These are phyloP conservation scores for Setophaga kirtlandii DNA, from an alignment of 2,113 vertebrate genomes.

Conservation along the genomic window DNA sequence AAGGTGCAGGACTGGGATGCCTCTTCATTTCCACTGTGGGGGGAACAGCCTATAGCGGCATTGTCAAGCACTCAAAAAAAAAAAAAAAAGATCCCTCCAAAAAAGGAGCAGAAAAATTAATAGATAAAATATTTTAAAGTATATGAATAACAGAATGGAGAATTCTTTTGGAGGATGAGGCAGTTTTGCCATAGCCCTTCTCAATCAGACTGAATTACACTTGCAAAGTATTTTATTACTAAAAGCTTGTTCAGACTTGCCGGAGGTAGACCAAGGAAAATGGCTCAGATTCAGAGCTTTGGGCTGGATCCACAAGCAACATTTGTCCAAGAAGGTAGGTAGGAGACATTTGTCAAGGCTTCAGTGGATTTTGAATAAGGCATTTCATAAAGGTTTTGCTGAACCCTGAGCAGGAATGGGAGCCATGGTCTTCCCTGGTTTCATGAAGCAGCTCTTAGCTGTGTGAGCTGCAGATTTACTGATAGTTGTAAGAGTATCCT, in stretches of 20 bases:
- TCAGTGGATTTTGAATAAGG: not conserved
- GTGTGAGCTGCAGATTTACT: not conserved
- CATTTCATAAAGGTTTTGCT: not conserved
- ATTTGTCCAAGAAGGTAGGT: not conserved
- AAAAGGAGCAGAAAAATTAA: not conserved
- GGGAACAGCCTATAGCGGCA: not conserved
- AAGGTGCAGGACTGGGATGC: not conserved
- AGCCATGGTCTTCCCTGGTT: not conserved
- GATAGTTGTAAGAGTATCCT: not conserved
- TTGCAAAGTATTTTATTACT: not conserved
- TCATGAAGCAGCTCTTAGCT: not conserved
- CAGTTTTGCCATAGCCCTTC: not conserved
- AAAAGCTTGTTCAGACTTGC: not conserved
- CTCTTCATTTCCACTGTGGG: not conserved
- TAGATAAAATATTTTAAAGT: not conserved
- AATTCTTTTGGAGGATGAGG: not conserved
- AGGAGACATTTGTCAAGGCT: not conserved
- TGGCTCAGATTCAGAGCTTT: not conserved
- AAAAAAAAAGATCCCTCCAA: not conserved
- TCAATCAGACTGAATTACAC: not conserved
- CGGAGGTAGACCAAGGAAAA: not conserved
- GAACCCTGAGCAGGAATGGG: not conserved
- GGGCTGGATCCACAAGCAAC: not conserved
- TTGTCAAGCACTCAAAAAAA: not conserved
- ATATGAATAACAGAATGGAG: not conserved